Evolutionary conservation across 2,888 invertebrate species (phyloP).

Genomic region (Parthenolecanium corni): DNA sequence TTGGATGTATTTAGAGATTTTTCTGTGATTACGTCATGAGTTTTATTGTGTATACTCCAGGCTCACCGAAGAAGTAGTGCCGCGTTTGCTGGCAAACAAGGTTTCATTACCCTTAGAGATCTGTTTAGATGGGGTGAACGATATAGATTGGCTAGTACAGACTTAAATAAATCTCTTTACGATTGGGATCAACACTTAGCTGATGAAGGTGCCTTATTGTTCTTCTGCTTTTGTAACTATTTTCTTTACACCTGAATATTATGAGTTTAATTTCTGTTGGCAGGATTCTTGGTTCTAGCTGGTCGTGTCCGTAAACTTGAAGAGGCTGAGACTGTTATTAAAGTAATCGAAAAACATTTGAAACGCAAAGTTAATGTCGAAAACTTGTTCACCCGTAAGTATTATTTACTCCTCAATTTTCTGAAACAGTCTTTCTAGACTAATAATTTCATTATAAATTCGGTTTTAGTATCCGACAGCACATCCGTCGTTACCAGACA

Average conservation of each 20-base stretch:
- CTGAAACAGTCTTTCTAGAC: constrained; percentile 11
- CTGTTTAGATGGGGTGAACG: constrained; percentile 94
- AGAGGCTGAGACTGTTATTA: constrained; percentile 68
- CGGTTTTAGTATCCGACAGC: constrained; percentile 36
- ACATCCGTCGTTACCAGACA: constrained; percentile 66
- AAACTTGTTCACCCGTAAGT: constrained; percentile 54
- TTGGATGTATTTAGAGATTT: not conserved
- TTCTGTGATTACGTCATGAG: not conserved
- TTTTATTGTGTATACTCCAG: constrained; percentile 37
- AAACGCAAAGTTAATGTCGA: constrained; percentile 59
- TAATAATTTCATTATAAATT: not conserved
- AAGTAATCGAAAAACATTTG: constrained; percentile 66
- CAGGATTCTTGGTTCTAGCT: constrained; percentile 77
- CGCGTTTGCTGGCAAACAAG: constrained; percentile 79
- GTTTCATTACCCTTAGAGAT: constrained; percentile 86
- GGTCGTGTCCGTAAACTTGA: constrained; percentile 77
- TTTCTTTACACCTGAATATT: not conserved
- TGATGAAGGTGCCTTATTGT: constrained; percentile 55
- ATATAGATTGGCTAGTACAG: constrained; percentile 60
- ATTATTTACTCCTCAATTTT: constrained; percentile 1
- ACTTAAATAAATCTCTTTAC: constrained; percentile 52
- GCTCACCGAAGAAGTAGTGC: constrained; percentile 66
- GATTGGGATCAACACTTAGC: constrained; percentile 97
- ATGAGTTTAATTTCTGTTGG: constrained; percentile 19
- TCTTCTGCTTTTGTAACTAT: not conserved